Base-by-base conservation (phyloP, 2,797 vertebrate genomes). In the Cyprinella venusta region DNA sequence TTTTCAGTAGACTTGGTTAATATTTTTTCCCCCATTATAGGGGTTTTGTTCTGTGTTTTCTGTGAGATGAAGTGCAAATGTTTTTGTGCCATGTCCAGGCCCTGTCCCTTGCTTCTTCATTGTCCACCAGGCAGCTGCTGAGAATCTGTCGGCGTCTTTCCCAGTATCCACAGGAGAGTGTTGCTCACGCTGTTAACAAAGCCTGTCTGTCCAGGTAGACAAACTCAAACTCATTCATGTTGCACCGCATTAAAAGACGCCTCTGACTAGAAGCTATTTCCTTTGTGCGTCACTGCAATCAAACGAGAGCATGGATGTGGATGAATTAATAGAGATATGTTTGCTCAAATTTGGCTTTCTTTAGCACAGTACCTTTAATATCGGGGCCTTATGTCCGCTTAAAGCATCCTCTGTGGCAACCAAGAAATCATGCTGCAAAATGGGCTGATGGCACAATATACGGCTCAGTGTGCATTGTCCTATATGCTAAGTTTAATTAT, bases 151-250 rank as follows among this genome's bases (percentile, higher is more conserved):
- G 95, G 42, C 96, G 97, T 24, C 92, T 99, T 67, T 96, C 98
- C 21, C 94, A 90, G 61, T 95, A 99, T 86, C 97, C 97, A 2
- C 92, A 96, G 71, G 97, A 99, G 92, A 97, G 93, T 84, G 92
- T 99, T 65, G 91, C 95, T 86, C 88, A 94, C 50, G 96, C 96
- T 79, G 91, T 99, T 88, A 96, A 97, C 82, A 99, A 98, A 93
- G 96, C 98, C 67, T 99, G 98, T 85, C 96, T 99, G 79, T 97
- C 98, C 89, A 97, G 98, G 98, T 99, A 93, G 36, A 76, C 24
- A 72, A 48, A 48, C 45, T 48, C 45, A 48, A 48, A 48, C 45
- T 48, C 15, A 48, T 48, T 48, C 45, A 48, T 48, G 56, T 59
- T 59, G n/a, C 56, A 24, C 54, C n/a, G 9, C 21, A 24, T 12